Evolutionary conservation across 2,888 invertebrate genomes (phyloP), one percentile per base, ranked within the genome.

Genomic region (Tinea pellionella): DNA sequence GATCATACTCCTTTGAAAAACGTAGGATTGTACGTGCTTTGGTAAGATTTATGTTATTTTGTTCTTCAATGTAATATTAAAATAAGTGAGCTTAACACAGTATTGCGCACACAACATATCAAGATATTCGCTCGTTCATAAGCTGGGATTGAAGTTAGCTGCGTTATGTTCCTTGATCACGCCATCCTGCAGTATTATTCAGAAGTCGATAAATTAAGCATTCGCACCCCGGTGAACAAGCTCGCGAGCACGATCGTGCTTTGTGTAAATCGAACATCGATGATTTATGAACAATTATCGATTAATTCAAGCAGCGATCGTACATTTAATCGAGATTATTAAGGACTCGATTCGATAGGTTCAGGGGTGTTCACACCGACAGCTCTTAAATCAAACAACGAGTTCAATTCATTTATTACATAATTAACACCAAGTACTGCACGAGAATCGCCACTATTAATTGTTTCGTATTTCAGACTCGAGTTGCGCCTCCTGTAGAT

Each of bases 201-300:
- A 69, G 30, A 43, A 59, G 47, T 66, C 77, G 71, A 84, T 86
- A 86, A 86, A 85, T 86, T 83, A 76, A 77, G 75, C 75, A 77
- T 84, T 85, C 84, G 82, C 86, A 84, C 86, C 83, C 81, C 78
- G 83, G 18, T 19, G 57, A 32, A 57, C 57, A 57, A 15, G 57
- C 57, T 30, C 47, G 59, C 47, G 32, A 30, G 56, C 60, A 47
- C 55, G 61, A 75, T 78, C 75, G 77, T 77, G 80, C 84, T 78
- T 80, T 82, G 83, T 80, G 80, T 80, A 76, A 81, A 80, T 82
- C 80, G 85, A 81, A 84, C 84, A 84, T 74, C 77, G 79, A 83
- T 87, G 87, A 87, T 86, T 86, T 87, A 87, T 85, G 77, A 78
- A 82, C 86, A 85, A 86, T 87, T 87, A 87, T 79, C 87, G 87